phyloP scores from a whole-genome alignment of 2,113 vertebrate species.

The Misgurnus mizolepis region DNA sequence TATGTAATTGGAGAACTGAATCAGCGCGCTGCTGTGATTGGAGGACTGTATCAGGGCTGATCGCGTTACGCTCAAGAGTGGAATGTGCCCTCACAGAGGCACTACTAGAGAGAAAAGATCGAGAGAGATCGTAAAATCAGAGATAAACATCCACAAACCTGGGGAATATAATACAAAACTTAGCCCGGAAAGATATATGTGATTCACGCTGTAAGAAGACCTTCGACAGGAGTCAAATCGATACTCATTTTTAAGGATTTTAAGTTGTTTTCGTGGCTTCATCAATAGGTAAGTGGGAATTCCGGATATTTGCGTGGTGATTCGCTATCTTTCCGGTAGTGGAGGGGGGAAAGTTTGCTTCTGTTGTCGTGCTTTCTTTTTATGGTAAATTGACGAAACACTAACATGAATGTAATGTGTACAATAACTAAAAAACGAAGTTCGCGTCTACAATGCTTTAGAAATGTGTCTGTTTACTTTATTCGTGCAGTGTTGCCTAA shows the following conservation, averaged over 20 bases:
- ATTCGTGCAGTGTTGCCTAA: not conserved
- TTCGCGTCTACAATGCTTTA: not conserved
- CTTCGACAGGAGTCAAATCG: not conserved
- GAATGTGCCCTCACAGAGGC: conserved; percentile 49
- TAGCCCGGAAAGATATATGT: not conserved
- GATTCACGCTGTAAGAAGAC: not conserved
- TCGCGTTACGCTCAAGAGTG: conserved; percentile 42
- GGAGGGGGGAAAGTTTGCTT: conserved; percentile 37
- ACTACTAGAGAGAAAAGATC: conserved; percentile 35
- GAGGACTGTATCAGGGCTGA: conserved; percentile 32
- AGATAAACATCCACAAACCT: not conserved
- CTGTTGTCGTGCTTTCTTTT: conserved; percentile 1
- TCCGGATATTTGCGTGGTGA: conserved; percentile 47
- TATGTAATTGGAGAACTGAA: conserved; percentile 18
- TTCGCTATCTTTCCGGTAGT: conserved; percentile 47
- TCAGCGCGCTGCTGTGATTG: conserved; percentile 40
- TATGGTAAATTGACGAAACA: not conserved
- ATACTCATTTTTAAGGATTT: not conserved
- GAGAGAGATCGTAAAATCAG: conserved; percentile 11
- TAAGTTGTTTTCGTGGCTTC: conserved; percentile 1
- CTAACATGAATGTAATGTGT: not conserved
- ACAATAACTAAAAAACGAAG: not conserved
- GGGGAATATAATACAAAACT: conserved; percentile 1
- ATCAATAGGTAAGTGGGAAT: conserved; percentile 49
- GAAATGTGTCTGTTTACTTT: not conserved